Evolutionary conservation across 2,113 vertebrate species (phyloP).

Genomic region (Osmerus eperlanus): DNA sequence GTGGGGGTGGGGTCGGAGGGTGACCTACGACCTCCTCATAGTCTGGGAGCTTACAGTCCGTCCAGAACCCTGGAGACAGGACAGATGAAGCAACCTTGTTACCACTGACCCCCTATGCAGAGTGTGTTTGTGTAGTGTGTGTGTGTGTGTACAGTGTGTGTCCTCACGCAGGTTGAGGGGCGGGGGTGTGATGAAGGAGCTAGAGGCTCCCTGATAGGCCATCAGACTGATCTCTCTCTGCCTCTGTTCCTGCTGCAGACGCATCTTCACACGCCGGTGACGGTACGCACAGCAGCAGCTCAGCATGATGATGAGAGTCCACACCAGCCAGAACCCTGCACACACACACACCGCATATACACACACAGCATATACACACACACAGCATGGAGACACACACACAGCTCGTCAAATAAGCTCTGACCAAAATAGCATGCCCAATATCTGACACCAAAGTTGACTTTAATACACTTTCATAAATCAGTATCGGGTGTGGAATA

Average conservation of each 20-base stretch:
- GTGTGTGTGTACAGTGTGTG: no score
- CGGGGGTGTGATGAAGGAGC: conserved; percentile 72
- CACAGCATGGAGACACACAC: no score
- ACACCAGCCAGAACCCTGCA: conserved; percentile 84
- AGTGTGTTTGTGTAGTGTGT: no score
- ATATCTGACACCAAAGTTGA: no score
- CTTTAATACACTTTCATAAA: no score
- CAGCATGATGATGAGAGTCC: conserved; percentile 81
- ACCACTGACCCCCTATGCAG: background rate
- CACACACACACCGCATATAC: background rate
- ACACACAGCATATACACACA: background rate
- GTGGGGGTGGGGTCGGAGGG: conserved; percentile 78
- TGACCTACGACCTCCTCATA: conserved; percentile 80
- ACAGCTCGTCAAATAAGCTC: no score
- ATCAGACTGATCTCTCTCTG: conserved; percentile 83
- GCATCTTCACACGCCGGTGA: conserved; percentile 79
- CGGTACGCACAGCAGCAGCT: conserved; percentile 82
- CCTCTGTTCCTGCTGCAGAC: conserved; percentile 80
- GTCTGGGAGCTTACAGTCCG: conserved; percentile 80
- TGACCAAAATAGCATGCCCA: no score
- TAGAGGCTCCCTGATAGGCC: conserved; percentile 80
- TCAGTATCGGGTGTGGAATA: no score
- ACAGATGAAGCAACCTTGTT: background rate
- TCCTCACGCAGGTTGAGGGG: conserved; percentile 75
- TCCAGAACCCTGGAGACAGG: conserved; percentile 72